phyloP scores from a whole-genome alignment of 2,888 invertebrate genomes.

The Itoplectis maculator region DNA sequence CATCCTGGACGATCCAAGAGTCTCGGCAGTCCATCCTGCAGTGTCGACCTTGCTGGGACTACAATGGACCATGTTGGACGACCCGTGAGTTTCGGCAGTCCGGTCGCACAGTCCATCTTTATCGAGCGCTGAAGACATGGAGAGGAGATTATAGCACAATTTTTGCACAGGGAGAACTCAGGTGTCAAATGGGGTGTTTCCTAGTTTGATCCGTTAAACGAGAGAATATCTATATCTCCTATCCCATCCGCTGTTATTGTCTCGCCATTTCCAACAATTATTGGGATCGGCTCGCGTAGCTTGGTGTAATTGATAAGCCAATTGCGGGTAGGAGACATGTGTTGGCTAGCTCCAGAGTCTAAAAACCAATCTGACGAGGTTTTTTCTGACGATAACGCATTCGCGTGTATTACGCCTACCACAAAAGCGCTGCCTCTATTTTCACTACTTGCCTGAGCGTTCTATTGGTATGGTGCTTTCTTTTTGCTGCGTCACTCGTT shows the following conservation, averaged over 20 bases:
- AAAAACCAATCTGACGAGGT: constrained; percentile 52
- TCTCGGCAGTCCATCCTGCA: too few species aligned
- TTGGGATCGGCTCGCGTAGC: not conserved
- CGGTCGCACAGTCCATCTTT: too few species aligned
- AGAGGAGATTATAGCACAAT: constrained; percentile 59
- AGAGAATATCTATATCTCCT: constrained; percentile 63
- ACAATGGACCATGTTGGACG: too few species aligned
- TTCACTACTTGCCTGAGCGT: too few species aligned
- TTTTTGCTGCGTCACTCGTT: constrained; percentile 17
- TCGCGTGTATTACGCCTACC: not conserved
- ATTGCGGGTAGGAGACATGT: constrained; percentile 60
- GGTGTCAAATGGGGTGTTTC: constrained; percentile 50
- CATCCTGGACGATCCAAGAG: too few species aligned
- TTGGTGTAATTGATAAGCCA: constrained; percentile 60
- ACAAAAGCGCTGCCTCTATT: not conserved
- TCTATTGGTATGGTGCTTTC: not conserved
- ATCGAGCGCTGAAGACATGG: constrained; percentile 53
- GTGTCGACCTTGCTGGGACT: too few species aligned
- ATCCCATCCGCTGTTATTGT: constrained; percentile 19
- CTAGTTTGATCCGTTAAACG: constrained; percentile 66
- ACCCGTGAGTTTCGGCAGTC: too few species aligned
- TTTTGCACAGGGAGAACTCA: constrained; percentile 61
- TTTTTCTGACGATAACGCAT: not conserved
- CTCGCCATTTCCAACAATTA: constrained; percentile 63
- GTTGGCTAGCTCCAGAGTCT: constrained; percentile 67